These are phyloP conservation scores for Alosa sapidissima DNA, from an alignment of 2,797 vertebrate genomes.

Conservation along the genomic window DNA sequence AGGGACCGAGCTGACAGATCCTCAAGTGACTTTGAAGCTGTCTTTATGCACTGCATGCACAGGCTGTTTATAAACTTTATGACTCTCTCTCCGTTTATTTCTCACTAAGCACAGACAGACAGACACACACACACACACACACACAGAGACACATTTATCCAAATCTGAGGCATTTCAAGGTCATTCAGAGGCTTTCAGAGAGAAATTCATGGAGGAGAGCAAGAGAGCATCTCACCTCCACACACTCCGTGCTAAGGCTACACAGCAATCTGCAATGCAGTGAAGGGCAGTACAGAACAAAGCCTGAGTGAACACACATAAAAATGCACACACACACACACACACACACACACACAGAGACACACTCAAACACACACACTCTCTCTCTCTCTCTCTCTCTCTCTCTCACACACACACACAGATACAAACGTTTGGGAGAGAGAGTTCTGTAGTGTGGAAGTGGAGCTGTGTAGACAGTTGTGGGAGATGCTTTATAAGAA, in stretches of 20 bases:
- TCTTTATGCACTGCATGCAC: background rate
- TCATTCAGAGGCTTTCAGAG: background rate
- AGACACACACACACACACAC: background rate
- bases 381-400: no score
- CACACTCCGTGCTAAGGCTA: background rate
- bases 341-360: background rate
- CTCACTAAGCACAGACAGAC: background rate
- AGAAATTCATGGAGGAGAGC: background rate
- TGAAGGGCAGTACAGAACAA: background rate
- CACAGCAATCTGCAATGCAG: background rate
- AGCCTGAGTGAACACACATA: background rate
- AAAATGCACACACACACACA: background rate
- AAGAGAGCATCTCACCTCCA: background rate
- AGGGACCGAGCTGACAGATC: background rate
- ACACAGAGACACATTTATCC: background rate
- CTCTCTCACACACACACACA: background rate
- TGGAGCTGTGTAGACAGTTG: background rate
- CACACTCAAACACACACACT: background rate
- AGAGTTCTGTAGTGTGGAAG: background rate
- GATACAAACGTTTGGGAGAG: background rate
- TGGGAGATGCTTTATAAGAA: background rate
- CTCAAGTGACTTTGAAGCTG: slow-evolving; percentile 13
- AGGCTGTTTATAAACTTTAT: slow-evolving; percentile 3
- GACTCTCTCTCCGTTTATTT: background rate
- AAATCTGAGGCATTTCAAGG: background rate